Evolutionary conservation across 2,113 vertebrate species (phyloP).

Genomic region (Malurus alboscapulatus): DNA sequence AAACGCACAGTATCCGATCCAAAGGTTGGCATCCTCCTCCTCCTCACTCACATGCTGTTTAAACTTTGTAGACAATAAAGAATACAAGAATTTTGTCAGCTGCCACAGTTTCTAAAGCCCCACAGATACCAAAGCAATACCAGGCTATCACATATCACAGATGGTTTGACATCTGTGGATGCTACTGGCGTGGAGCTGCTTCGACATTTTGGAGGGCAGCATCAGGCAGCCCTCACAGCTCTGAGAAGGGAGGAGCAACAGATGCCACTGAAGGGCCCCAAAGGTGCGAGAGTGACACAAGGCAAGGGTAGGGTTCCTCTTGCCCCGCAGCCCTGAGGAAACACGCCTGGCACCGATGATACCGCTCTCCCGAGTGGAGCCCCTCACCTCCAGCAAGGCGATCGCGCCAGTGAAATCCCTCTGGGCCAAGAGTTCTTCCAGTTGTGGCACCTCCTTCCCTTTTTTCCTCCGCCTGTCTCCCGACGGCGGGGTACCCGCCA

Average conservation of each 20-base stretch:
- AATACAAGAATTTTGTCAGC: background rate
- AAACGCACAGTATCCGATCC: constrained; percentile 93
- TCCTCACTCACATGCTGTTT: constrained; percentile 86
- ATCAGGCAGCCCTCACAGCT: background rate
- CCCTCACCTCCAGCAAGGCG: constrained; percentile 87
- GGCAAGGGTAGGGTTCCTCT: background rate
- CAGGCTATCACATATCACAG: fast-evolving
- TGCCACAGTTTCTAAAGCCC: background rate
- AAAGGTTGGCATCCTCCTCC: constrained; percentile 84
- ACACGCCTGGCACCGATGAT: background rate
- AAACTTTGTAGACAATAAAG: constrained; percentile 77
- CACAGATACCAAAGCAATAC: background rate
- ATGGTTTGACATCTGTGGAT: background rate
- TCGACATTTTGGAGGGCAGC: background rate
- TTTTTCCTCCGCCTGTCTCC: constrained; percentile 82
- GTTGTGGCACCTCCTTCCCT: constrained; percentile 80
- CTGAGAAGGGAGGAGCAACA: background rate
- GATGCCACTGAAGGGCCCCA: background rate
- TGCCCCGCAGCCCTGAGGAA: background rate
- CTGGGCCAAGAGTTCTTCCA: constrained; percentile 86
- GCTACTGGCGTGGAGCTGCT: background rate
- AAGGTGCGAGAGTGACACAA: fast-evolving
- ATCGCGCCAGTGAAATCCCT: constrained; percentile 93
- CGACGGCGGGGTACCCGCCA: constrained; percentile 74
- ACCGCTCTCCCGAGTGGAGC: background rate